Evolutionary conservation across 2,113 vertebrate species (phyloP).

Genomic region (Probosciger aterrimus): DNA sequence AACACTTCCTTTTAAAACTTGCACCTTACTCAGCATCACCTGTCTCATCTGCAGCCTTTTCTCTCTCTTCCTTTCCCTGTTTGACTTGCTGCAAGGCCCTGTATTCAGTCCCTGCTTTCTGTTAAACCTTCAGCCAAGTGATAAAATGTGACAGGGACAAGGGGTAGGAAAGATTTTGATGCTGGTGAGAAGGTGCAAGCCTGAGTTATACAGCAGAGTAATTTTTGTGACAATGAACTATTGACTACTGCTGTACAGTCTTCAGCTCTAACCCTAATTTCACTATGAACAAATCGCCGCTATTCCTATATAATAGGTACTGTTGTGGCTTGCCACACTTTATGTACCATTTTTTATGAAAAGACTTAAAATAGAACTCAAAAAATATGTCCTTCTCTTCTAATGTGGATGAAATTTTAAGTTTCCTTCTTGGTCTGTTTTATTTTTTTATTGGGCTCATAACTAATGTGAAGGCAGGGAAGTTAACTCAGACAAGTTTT

Average conservation of each 20-base stretch:
- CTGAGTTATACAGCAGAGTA: fast-evolving
- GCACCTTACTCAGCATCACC: not conserved
- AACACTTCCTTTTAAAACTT: not conserved
- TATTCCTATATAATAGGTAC: not conserved
- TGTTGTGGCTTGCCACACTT: not conserved
- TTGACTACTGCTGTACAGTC: not conserved
- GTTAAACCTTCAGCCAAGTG: not conserved
- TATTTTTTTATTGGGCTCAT: not conserved
- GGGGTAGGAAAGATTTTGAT: not conserved
- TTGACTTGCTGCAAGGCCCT: not conserved
- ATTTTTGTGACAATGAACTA: not conserved
- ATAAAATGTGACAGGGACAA: not conserved
- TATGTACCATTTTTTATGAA: not conserved
- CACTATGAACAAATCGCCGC: not conserved
- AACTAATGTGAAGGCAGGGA: not conserved
- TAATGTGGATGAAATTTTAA: not conserved
- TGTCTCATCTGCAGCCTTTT: not conserved
- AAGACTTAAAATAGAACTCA: not conserved
- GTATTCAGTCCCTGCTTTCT: not conserved
- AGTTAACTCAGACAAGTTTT: not conserved
- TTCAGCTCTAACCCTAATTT: not conserved
- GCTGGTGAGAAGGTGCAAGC: not conserved
- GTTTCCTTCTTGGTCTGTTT: not conserved
- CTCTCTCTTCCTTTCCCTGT: not conserved
- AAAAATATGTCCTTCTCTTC: not conserved